Evolutionary conservation across 92 coral and sea anemone species (phyloP).

Genomic region (Epizoanthus scotinus): DNA sequence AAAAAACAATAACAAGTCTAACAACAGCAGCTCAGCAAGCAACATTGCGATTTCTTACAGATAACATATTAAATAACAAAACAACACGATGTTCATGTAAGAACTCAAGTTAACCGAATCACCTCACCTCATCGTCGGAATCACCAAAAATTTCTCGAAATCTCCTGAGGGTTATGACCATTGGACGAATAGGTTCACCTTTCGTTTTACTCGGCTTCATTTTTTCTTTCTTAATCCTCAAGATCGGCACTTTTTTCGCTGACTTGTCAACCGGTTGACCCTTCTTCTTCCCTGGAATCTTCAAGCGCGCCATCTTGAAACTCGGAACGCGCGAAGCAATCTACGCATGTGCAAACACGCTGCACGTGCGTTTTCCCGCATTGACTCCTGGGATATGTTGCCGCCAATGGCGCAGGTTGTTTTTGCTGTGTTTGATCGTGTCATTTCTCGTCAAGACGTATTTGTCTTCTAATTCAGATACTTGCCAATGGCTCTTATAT

Average conservation of each 20-base stretch:
- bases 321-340: slow-evolving; percentile 33
- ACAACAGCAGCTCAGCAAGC: slow-evolving; percentile 26
- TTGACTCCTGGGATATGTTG: slow-evolving; percentile 59
- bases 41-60: slow-evolving; percentile 2
- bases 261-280: slow-evolving; percentile 67
- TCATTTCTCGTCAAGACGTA: too few species aligned
- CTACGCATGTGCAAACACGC: slow-evolving; percentile 66
- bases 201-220: slow-evolving; percentile 35
- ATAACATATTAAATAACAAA: slow-evolving; percentile 47
- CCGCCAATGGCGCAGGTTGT: slow-evolving; percentile 25
- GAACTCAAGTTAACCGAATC: slow-evolving; percentile 13
- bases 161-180: slow-evolving; percentile 75
- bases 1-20: too few species aligned
- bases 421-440: neutral
- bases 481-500: too few species aligned
- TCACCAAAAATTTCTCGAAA: slow-evolving; percentile 95
- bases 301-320: slow-evolving; percentile 99
- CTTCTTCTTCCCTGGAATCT: slow-evolving; percentile 82
- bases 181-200: slow-evolving; percentile 54
- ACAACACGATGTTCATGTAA: slow-evolving; percentile 68
- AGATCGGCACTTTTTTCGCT: slow-evolving; percentile 51
- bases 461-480: too few species aligned
- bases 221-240: slow-evolving; percentile 51
- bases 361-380: slow-evolving; percentile 73
- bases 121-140: slow-evolving; percentile 97